Evolutionary conservation across 2,797 vertebrate genomes (phyloP).

Genomic region (Phrynocephalus guinanensis): DNA sequence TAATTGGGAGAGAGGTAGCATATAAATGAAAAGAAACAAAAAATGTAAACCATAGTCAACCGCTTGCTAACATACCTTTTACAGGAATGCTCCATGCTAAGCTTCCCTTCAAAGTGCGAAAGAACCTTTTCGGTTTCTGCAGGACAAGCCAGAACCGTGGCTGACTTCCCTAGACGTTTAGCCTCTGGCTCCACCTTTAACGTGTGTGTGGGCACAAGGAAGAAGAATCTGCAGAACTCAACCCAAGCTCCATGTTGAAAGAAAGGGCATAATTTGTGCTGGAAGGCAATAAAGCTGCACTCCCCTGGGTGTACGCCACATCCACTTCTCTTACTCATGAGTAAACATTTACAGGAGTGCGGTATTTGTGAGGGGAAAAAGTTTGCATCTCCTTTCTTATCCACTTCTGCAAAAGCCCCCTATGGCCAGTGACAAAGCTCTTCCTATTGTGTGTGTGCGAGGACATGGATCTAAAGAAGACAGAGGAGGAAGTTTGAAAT

Average conservation of each 20-base stretch:
- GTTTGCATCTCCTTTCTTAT: background rate
- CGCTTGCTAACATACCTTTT: background rate
- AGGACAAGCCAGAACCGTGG: conserved; percentile 31
- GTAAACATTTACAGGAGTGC: background rate
- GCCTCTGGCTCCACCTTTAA: conserved; percentile 61
- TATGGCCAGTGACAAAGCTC: background rate
- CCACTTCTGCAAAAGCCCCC: background rate
- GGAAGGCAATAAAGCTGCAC: background rate
- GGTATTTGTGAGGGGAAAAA: background rate
- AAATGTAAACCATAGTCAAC: background rate
- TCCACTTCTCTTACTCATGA: background rate
- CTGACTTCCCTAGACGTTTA: conserved; percentile 29
- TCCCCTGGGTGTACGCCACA: background rate
- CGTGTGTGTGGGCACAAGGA: conserved; percentile 72
- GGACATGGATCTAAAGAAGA: background rate
- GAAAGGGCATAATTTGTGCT: conserved; percentile 22
- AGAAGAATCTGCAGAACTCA: conserved; percentile 23
- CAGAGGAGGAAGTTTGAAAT: background rate
- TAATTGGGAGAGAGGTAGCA: no score
- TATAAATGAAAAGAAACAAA: no score
- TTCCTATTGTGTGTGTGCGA: background rate
- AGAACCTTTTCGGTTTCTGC: background rate
- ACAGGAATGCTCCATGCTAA: background rate
- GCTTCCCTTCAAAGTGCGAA: conserved; percentile 19
- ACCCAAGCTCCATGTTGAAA: conserved; percentile 56